Evolutionary conservation across 2,888 invertebrate species (phyloP).

Genomic region (Caenorhabditis imperialis): DNA sequence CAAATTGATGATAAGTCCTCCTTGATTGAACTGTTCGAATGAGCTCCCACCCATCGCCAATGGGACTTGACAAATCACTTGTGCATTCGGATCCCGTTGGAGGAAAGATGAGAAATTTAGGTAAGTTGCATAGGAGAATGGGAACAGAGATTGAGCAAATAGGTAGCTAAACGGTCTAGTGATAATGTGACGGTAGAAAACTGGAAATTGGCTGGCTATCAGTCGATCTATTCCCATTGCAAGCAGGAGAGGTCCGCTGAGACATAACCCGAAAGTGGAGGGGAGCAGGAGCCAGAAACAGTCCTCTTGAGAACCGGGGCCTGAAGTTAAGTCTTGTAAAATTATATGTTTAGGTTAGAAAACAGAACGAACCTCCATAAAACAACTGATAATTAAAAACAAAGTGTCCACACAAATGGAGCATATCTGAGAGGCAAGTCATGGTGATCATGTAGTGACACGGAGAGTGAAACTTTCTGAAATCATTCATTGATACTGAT

Average conservation of each 20-base stretch:
- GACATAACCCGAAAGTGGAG: conserved; percentile 21
- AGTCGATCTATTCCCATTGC: conserved; percentile 32
- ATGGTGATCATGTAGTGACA: conserved; percentile 40
- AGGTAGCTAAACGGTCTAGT: conserved; percentile 12
- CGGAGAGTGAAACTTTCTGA: conserved; percentile 35
- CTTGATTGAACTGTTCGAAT: conserved; percentile 23
- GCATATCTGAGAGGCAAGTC: conserved; percentile 24
- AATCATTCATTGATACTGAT: too few relatives aligned
- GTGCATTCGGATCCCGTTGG: conserved; percentile 16
- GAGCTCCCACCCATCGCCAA: conserved; percentile 27
- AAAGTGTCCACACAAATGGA: conserved; percentile 34
- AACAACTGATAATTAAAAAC: conserved; percentile 39
- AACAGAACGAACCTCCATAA: conserved; percentile 23
- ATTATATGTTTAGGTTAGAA: too few relatives aligned
- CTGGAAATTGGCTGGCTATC: conserved; percentile 18
- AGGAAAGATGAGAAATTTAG: conserved; percentile 18
- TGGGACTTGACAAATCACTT: conserved; percentile 28
- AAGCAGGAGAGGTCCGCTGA: conserved; percentile 25
- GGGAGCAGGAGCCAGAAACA: conserved; percentile 42
- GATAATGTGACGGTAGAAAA: conserved; percentile 14
- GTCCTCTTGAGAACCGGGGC: conserved; percentile 16
- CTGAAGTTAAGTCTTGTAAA: too few relatives aligned
- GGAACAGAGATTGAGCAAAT: conserved; percentile 5
- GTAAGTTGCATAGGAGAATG: conserved; percentile 15
- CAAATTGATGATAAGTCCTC: conserved; percentile 14